Evolutionary conservation across 2,888 invertebrate species (phyloP).

Genomic region (Selenia dentaria): DNA sequence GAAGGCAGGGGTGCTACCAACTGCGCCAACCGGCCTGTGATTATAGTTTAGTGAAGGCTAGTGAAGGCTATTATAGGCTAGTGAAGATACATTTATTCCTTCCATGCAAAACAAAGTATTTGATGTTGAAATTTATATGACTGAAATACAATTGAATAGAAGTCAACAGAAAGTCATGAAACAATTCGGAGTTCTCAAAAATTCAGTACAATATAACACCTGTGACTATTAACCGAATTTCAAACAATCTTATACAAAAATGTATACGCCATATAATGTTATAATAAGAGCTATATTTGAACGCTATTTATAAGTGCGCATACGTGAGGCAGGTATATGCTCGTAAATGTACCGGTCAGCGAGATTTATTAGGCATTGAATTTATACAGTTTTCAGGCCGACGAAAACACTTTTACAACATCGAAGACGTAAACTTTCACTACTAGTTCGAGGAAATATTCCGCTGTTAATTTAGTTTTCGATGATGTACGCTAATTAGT

Average conservation of each 20-base stretch:
- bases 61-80: too few species aligned
- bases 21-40: too few species aligned
- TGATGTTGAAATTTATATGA: too few species aligned
- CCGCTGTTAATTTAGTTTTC: slow-evolving; percentile 6
- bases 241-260: not conserved
- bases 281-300: slow-evolving; percentile 22
- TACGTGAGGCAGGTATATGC: slow-evolving; percentile 13
- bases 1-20: too few species aligned
- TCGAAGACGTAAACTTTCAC: slow-evolving; percentile 25
- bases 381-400: slow-evolving; percentile 30
- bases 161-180: too few species aligned
- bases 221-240: too few species aligned
- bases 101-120: too few species aligned
- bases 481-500: slow-evolving; percentile 17
- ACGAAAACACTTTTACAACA: slow-evolving; percentile 41
- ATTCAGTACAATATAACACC: slow-evolving; percentile 2
- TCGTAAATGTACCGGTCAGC: slow-evolving; percentile 40
- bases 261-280: not conserved
- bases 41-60: too few species aligned
- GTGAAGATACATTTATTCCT: too few species aligned
- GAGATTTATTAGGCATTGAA: slow-evolving; percentile 23
- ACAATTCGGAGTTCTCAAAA: too few species aligned
- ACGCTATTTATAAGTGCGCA: not conserved
- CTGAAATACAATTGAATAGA: too few species aligned
- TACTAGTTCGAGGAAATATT: slow-evolving; percentile 19